Evolutionary conservation across 2,797 vertebrate genomes (phyloP).

Genomic region (Eulemur rubriventer): DNA sequence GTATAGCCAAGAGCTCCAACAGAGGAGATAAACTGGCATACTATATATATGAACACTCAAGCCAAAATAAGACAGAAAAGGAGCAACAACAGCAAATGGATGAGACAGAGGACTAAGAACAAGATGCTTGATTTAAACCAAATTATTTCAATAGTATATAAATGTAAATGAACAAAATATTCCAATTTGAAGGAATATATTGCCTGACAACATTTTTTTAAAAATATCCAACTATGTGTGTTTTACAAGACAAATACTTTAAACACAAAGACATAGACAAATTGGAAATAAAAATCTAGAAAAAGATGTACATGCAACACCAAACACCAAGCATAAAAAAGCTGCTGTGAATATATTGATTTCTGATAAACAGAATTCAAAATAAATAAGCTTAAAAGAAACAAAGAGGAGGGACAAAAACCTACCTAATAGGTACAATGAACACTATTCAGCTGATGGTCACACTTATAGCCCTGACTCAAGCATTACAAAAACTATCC

Average conservation of each 20-base stretch:
- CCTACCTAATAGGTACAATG: neutral
- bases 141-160: neutral
- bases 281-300: neutral
- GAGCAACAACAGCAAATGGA: neutral
- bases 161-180: neutral
- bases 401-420: neutral
- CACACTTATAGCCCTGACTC: neutral
- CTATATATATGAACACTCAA: neutral
- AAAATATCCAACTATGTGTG: neutral
- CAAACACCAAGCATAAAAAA: neutral
- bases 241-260: neutral
- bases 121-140: neutral
- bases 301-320: neutral
- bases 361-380: neutral
- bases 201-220: neutral
- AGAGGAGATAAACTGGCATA: neutral
- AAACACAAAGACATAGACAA: neutral
- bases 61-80: neutral
- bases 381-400: neutral
- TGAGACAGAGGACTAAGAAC: neutral
- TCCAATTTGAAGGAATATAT: neutral
- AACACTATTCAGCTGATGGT: neutral
- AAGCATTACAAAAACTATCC: neutral
- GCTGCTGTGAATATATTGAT: no score
- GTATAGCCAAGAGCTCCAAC: neutral